Evolutionary conservation across 2,888 invertebrate species (phyloP).

Genomic region (Polymixis flavicincta): DNA sequence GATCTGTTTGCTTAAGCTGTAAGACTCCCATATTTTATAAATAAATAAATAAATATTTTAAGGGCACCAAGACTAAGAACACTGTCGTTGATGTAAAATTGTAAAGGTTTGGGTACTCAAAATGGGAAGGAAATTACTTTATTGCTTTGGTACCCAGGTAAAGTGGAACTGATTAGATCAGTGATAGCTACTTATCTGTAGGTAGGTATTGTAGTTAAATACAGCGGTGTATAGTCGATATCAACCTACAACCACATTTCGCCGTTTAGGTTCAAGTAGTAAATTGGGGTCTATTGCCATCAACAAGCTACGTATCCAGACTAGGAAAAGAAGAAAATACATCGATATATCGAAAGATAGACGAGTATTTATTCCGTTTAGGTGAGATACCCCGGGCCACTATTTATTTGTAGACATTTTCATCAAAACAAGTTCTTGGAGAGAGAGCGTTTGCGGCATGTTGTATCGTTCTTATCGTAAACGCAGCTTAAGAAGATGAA

Average conservation of each 20-base stretch:
- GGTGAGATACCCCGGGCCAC: background rate
- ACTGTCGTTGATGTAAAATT: too few species aligned
- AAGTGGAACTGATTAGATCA: background rate
- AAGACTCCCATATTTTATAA: too few species aligned
- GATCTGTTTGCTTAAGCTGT: too few species aligned
- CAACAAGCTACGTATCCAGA: background rate
- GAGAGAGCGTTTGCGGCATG: background rate
- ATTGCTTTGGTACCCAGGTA: too few species aligned
- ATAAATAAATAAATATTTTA: too few species aligned
- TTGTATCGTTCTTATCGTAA: background rate
- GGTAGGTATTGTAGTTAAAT: background rate
- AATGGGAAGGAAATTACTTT: too few species aligned
- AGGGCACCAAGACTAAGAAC: too few species aligned
- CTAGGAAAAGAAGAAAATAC: background rate
- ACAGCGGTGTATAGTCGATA: background rate
- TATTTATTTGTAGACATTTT: background rate
- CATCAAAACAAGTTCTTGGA: background rate
- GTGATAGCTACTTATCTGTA: background rate
- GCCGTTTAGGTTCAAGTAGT: background rate
- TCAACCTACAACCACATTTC: too few species aligned
- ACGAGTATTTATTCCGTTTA: background rate
- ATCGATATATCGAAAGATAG: background rate
- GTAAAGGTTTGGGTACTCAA: too few species aligned
- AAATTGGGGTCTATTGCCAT: background rate
- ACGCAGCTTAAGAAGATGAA: slow-evolving; percentile 8